Percentiles rank a stretch among this genome's conserved stretches.
Evolutionary conservation across 2,888 invertebrate species (phyloP).

Genomic region (Macroteleia sp.): DNA sequence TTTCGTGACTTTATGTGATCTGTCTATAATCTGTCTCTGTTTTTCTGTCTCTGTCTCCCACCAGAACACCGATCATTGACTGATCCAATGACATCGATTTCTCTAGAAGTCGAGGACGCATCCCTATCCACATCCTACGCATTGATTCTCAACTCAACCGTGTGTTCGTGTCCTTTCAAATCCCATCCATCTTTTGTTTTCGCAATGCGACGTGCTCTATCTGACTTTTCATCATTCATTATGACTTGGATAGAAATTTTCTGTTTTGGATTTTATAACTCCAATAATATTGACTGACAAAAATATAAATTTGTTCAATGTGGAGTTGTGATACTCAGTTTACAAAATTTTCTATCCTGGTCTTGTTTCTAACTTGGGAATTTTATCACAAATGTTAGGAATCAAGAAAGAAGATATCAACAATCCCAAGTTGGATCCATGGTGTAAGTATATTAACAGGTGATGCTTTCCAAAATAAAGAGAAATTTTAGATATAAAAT

Average conservation of each 20-base stretch:
- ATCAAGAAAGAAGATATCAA: background rate
- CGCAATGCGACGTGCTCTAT: constrained; percentile 5
- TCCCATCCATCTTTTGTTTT: constrained; percentile 14
- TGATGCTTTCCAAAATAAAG: background rate
- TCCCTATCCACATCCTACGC: constrained; percentile 29
- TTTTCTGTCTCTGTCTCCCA: constrained; percentile 36
- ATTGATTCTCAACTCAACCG: constrained; percentile 12
- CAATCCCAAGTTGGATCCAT: constrained; percentile 1
- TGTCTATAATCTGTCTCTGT: constrained; percentile 47
- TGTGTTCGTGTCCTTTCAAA: constrained; percentile 1
- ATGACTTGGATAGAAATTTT: constrained; percentile 8
- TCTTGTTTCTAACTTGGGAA: background rate
- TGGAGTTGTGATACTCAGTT: too few relatives aligned
- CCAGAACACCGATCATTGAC: constrained; percentile 40
- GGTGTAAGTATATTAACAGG: background rate
- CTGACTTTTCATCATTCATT: constrained; percentile 8
- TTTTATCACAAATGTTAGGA: background rate
- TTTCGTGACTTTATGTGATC: constrained; percentile 37
- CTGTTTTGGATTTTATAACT: background rate
- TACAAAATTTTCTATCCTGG: constrained; percentile 6
- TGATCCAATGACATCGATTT: constrained; percentile 44
- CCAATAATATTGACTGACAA: too few relatives aligned
- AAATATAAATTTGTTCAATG: too few relatives aligned
- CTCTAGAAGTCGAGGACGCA: constrained; percentile 32
- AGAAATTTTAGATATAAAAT: too few relatives aligned